phyloP scores from a whole-genome alignment of 2,113 vertebrate genomes.

The Ariopsis seemanni region DNA sequence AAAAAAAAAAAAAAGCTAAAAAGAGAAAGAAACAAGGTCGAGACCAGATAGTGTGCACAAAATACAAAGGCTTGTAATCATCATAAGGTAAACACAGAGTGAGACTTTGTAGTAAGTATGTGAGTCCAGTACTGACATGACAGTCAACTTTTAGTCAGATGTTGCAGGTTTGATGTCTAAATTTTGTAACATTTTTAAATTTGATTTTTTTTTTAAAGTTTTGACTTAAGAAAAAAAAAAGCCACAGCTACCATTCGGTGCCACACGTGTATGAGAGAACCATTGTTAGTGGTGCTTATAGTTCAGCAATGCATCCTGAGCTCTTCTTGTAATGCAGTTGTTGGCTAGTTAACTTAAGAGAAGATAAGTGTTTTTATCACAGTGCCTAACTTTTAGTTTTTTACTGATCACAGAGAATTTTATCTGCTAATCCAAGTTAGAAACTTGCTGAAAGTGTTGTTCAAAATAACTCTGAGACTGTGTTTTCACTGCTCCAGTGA shows the following conservation, averaged over 20 bases:
- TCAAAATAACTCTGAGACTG: slow-evolving; percentile 1
- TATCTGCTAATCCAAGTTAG: background rate
- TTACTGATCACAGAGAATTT: background rate
- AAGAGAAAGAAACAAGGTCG: background rate
- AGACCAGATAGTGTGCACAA: background rate
- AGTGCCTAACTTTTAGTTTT: background rate
- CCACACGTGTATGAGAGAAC: background rate
- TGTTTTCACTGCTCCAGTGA: slow-evolving; percentile 1
- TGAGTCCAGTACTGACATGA: background rate
- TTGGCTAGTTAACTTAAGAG: background rate
- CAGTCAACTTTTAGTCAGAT: background rate
- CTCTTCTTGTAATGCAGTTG: background rate
- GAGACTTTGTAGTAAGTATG: background rate
- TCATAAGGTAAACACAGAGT: background rate
- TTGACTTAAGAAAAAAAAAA: background rate
- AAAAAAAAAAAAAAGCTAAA: background rate
- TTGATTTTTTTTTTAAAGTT: background rate
- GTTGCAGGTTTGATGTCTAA: background rate
- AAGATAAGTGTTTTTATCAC: background rate
- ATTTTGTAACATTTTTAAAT: background rate
- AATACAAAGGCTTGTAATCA: background rate
- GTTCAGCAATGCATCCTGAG: background rate
- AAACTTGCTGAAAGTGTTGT: background rate
- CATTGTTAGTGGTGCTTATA: background rate
- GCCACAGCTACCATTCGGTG: background rate